These are phyloP conservation scores for Oreohelix idahoensis DNA, from an alignment of 1,140 invertebrate species.

Conservation along the genomic window DNA sequence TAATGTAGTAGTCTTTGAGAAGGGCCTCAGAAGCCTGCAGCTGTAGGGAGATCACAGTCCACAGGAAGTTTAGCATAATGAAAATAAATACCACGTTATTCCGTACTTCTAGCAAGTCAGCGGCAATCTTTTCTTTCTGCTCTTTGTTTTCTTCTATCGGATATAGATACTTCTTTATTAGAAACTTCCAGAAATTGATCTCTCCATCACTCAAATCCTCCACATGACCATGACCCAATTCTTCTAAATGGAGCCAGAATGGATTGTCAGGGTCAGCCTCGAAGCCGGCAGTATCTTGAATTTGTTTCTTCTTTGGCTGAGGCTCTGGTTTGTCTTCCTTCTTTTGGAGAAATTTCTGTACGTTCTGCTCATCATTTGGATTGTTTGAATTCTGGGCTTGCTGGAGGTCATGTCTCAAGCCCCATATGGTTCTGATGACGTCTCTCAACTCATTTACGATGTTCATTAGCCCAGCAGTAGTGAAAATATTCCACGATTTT, in stretches of 20 bases:
- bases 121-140: slow-evolving; percentile 76
- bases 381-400: not conserved
- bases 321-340: not conserved
- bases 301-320: slow-evolving; percentile 20
- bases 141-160: slow-evolving; percentile 42
- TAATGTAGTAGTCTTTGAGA: slow-evolving; percentile 69
- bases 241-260: slow-evolving; percentile 58
- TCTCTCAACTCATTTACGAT: slow-evolving; percentile 60
- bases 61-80: slow-evolving; percentile 98
- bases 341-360: too few species aligned
- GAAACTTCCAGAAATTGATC: slow-evolving; percentile 92
- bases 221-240: slow-evolving; percentile 55
- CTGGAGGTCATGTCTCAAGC: slow-evolving; percentile 47
- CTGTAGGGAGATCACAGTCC: slow-evolving; percentile 97
- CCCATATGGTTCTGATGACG: slow-evolving; percentile 57
- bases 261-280: slow-evolving; percentile 62
- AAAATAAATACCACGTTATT: slow-evolving; percentile 96
- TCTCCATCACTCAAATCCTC: slow-evolving; percentile 77
- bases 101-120: slow-evolving; percentile 91
- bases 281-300: slow-evolving; percentile 44
- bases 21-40: slow-evolving; percentile 80
- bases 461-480: slow-evolving; percentile 53
- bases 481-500: slow-evolving; percentile 60
- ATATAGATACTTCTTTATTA: slow-evolving; percentile 89
- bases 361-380: not conserved